phyloP scores from a whole-genome alignment of 2,888 invertebrate genomes.

The Drosophila mettleri region DNA sequence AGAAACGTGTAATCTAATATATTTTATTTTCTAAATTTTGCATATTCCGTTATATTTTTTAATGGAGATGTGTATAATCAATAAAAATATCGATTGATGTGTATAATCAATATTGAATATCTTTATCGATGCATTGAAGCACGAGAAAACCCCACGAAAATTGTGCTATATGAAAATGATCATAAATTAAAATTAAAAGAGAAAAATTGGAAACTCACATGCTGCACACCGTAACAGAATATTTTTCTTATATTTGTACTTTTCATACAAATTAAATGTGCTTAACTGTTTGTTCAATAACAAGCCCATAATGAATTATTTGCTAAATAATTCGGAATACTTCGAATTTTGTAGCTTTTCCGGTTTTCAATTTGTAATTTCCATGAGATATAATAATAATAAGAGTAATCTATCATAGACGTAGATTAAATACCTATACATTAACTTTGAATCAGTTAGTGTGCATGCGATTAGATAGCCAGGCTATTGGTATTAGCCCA shows the following conservation, averaged over 20 bases:
- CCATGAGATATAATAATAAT: background rate
- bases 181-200: background rate
- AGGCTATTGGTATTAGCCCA: background rate
- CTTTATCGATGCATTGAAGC: background rate
- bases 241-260: no score
- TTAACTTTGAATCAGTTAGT: background rate
- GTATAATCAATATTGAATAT: background rate
- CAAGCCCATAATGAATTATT: background rate
- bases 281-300: no score
- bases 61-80: background rate
- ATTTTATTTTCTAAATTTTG: background rate
- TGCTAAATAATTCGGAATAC: background rate
- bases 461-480: slow-evolving; percentile 40
- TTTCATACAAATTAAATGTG: no score
- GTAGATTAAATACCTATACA: background rate
- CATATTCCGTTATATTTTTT: slow-evolving; percentile 1
- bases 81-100: slow-evolving; percentile 10
- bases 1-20: slow-evolving; percentile 71
- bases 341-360: background rate
- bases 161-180: background rate
- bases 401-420: background rate
- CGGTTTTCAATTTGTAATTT: background rate
- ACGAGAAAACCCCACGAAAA: background rate
- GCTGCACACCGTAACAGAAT: background rate
- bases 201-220: background rate